Conservation (phyloP, 1,140 invertebrate genomes). For the Hylaeus volcanicus region DNA sequence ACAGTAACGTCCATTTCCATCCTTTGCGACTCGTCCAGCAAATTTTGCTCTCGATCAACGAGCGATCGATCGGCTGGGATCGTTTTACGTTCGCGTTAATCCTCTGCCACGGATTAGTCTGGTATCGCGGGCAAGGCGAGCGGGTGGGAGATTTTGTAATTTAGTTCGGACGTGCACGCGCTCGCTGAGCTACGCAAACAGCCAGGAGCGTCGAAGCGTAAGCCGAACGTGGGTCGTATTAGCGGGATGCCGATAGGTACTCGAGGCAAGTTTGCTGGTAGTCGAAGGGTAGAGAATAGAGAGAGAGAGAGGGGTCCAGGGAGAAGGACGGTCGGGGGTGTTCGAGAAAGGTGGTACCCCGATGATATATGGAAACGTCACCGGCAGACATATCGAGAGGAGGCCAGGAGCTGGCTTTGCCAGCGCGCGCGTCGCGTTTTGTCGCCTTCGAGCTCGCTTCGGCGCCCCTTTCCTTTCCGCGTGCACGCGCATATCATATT, state of each 20-base stretch:
- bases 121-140: background rate
- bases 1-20: too few relatives aligned
- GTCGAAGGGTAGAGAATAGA: conserved; percentile 53
- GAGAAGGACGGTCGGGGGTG: conserved; percentile 57
- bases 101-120: background rate
- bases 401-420: conserved; percentile 60
- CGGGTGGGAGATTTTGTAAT: background rate
- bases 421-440: conserved; percentile 67
- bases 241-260: conserved; percentile 73
- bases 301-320: conserved; percentile 10
- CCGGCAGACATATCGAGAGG: conserved; percentile 77
- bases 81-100: background rate
- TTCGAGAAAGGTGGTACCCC: conserved; percentile 63
- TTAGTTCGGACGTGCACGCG: background rate
- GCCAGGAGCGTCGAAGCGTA: conserved; percentile 34
- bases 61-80: background rate
- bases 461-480: conserved; percentile 48
- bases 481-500: conserved; percentile 54
- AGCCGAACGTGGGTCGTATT: conserved; percentile 66
- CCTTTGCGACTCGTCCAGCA: too few relatives aligned
- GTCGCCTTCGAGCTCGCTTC: conserved; percentile 71
- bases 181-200: conserved; percentile 13
- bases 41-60: background rate
- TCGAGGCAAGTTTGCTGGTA: conserved; percentile 67
- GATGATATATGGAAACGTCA: conserved; percentile 80